Evolutionary conservation across 2,888 invertebrate genomes (phyloP).

Genomic region (Mystacides longicornis): DNA sequence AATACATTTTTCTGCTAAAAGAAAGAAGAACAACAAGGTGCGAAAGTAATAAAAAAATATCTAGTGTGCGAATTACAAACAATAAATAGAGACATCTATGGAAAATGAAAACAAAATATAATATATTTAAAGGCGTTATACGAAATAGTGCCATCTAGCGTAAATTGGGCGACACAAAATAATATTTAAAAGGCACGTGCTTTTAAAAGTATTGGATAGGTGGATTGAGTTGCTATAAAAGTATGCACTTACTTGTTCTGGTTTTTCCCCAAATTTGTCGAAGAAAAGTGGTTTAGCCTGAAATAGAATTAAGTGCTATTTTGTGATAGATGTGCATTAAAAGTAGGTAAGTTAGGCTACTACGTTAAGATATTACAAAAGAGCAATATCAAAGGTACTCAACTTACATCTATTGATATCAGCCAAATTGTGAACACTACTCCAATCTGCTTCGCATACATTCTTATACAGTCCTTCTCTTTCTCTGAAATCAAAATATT

Average conservation of each 20-base stretch:
- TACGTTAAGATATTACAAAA: background rate
- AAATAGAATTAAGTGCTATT: background rate
- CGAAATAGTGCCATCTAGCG: background rate
- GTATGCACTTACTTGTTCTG: conserved; percentile 3
- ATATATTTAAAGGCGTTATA: background rate
- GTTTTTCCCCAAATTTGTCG: background rate
- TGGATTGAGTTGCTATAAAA: background rate
- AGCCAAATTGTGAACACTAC: too few species aligned
- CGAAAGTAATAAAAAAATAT: too few species aligned
- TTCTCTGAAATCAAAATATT: too few species aligned
- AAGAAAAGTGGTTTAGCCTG: conserved; percentile 4
- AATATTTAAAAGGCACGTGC: background rate
- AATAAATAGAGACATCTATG: background rate
- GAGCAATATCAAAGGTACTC: too few species aligned
- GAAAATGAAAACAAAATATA: background rate
- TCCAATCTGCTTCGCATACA: too few species aligned
- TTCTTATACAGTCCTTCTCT: too few species aligned
- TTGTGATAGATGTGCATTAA: too few species aligned
- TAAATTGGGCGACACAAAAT: background rate
- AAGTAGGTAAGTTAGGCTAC: background rate
- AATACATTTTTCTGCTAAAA: background rate
- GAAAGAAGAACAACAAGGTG: too few species aligned
- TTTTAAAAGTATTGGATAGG: background rate
- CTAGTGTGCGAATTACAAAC: too few species aligned
- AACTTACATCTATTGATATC: too few species aligned